phyloP scores from a whole-genome alignment of 2,797 vertebrate genomes.

The Arnoldichthys spilopterus region DNA sequence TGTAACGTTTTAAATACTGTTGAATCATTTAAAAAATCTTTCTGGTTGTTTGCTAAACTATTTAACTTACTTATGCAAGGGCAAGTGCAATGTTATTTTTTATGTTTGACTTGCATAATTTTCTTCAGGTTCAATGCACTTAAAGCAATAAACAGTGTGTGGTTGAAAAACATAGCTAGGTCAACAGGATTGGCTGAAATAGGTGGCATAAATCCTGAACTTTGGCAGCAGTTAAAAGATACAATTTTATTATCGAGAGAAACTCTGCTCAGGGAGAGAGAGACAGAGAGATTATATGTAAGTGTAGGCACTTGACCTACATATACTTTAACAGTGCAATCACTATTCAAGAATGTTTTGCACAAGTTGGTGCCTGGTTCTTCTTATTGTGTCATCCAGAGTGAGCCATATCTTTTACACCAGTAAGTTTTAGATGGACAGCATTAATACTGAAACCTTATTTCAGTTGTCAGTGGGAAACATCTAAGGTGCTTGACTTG shows the following conservation, averaged over 20 bases:
- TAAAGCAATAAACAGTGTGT: neutral
- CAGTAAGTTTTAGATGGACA: constrained; percentile 14
- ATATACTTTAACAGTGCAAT: constrained; percentile 20
- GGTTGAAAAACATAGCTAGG: neutral
- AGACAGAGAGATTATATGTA: constrained; percentile 18
- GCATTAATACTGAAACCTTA: neutral
- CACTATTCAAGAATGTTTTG: constrained; percentile 29
- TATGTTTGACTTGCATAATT: neutral
- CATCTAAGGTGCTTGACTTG: neutral
- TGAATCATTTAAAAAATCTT: neutral
- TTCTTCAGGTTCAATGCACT: neutral
- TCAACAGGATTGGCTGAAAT: neutral
- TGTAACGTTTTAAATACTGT: neutral
- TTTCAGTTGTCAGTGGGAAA: neutral
- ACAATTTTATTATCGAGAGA: neutral
- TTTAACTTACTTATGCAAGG: neutral
- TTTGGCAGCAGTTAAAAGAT: neutral
- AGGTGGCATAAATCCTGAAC: constrained; percentile 13
- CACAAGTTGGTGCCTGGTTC: constrained; percentile 45
- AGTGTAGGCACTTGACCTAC: constrained; percentile 29
- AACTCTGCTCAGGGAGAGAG: neutral
- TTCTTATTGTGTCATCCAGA: neutral
- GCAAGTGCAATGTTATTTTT: neutral
- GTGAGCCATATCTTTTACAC: neutral
- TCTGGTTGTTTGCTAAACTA: neutral